Base-by-base conservation (phyloP, 2,888 invertebrate species). In the Alsophila aescularia region DNA sequence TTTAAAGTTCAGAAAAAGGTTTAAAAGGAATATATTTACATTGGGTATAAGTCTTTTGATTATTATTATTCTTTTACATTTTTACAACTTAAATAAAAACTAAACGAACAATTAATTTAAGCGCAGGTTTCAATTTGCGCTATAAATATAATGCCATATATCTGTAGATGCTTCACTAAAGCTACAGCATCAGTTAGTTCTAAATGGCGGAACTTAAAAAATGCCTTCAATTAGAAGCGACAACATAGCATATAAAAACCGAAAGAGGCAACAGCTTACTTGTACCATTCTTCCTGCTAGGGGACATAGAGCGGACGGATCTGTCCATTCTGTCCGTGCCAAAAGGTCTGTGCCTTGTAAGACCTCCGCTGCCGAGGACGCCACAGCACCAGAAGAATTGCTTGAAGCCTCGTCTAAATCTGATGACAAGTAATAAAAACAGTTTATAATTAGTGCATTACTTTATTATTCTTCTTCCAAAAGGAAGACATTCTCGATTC, bases 331-430 rank as follows among this genome's bases (percentile, higher is more conserved):
- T 94, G 44, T 96, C 94, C 9, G 95, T 95, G 8, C 96, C 96
- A 51, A 96, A 93, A 0, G 95, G 95, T 67, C 96, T 94, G 58
- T 96, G 93, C 51, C 96, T 91, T 10, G 94, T 95, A 35, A 96
- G 81, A 0, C 94, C 93, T 54, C 95, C 94, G 1, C 94, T 93
- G 12, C 93, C 94, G 27, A 96, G 92, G 13, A 94, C 93, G 16
- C 97, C 94, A 73, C 97, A 96, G 92, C 97, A 98, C 73, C 96
- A 95, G 89, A 98, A 98, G 83, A 98, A 96, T 82, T 97, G 96
- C 76, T 96, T 96, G 88, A 98, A 98, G 7, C 98, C 98, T 69
- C 97, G 94, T 40, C 98, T 94, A 87, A 98, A 98, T 83, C 98
- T 98, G 35, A 1, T 13, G 15, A 29, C 13, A 15, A 13, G 10